Evolutionary conservation across 2,888 invertebrate species (phyloP).

Genomic region (Cheilosia impressa): DNA sequence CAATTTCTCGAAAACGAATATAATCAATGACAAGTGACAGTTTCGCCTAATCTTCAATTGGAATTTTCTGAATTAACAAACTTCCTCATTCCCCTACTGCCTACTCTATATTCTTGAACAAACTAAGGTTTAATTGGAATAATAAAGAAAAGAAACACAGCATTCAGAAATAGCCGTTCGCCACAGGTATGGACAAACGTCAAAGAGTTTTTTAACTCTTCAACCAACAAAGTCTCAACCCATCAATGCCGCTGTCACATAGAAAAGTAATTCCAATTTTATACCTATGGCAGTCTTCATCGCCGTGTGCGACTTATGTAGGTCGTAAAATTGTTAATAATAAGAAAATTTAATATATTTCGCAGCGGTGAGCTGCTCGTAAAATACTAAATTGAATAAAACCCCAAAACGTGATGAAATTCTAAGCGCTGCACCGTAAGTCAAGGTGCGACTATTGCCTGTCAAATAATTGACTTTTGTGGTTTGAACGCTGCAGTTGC

Average conservation of each 20-base stretch:
- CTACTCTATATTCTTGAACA: too few species aligned
- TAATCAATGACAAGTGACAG: too few species aligned
- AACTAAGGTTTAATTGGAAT: too few species aligned
- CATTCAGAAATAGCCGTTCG: too few species aligned
- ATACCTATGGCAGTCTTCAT: background rate
- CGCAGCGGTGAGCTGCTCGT: background rate
- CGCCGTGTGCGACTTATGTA: background rate
- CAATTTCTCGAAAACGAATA: too few species aligned
- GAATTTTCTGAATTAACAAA: too few species aligned
- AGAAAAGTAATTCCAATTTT: background rate
- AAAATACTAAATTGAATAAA: constrained; percentile 33
- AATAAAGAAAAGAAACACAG: too few species aligned
- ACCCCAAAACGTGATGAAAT: constrained; percentile 53
- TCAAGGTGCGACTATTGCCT: background rate
- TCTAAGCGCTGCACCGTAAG: constrained; percentile 9
- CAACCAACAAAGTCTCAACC: background rate
- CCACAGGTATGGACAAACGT: too few species aligned
- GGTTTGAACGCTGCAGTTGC: background rate
- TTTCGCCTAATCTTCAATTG: too few species aligned
- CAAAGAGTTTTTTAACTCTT: too few species aligned
- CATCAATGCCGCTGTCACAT: background rate
- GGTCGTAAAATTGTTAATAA: constrained; percentile 13
- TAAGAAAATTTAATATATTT: background rate
- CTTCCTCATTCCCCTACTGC: too few species aligned
- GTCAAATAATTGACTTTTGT: constrained; percentile 37